phyloP scores from a whole-genome alignment of 2,113 vertebrate species.

The Eurypyga helias region DNA sequence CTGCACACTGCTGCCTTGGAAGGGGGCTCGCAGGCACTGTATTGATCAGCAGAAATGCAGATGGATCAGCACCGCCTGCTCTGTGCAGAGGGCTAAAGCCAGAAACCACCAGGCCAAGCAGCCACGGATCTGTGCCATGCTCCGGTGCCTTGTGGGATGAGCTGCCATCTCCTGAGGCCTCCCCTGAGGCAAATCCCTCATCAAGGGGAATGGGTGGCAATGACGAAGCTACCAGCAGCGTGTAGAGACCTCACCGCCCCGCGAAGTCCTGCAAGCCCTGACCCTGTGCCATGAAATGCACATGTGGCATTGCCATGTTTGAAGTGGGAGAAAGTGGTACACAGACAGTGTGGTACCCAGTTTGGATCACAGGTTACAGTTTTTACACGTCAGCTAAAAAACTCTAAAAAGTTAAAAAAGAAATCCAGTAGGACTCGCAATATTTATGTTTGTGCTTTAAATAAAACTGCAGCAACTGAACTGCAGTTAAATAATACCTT shows the following conservation, averaged over 20 bases:
- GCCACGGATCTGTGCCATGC: not conserved
- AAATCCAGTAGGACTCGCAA: not conserved
- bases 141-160: not conserved
- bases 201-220: not conserved
- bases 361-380: not conserved
- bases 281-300: not conserved
- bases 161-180: not conserved
- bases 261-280: not conserved
- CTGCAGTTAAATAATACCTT: not conserved
- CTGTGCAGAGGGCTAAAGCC: not conserved
- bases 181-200: not conserved
- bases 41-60: not conserved
- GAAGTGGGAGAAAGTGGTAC: not conserved
- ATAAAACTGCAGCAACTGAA: not conserved
- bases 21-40: accelerated
- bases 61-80: not conserved
- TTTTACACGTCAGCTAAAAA: not conserved
- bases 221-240: not conserved
- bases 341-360: not conserved
- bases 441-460: not conserved
- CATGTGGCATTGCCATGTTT: accelerated
- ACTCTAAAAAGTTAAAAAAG: not conserved
- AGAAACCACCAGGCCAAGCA: not conserved
- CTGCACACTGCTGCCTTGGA: not conserved
- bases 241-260: not conserved